A percentile compares a stretch with the other conserved stretches of the same genome.
phyloP scores from a whole-genome alignment of 2,888 invertebrate species.

The Mythimna vitellina region DNA sequence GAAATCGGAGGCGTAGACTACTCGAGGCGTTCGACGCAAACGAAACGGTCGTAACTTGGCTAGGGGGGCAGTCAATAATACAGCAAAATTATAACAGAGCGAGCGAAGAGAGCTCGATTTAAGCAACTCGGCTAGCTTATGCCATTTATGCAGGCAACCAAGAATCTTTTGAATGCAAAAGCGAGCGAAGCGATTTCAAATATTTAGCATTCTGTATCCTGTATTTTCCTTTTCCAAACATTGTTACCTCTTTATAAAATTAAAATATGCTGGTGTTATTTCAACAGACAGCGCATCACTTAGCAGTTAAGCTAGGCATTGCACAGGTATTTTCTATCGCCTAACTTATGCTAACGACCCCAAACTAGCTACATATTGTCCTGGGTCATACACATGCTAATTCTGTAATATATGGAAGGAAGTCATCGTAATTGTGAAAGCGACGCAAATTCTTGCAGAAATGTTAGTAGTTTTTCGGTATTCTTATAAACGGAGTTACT shows the following conservation, averaged over 20 bases:
- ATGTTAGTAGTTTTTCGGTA: not conserved
- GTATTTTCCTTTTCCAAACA: not conserved
- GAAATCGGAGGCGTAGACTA: no score
- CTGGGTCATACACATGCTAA: conserved; percentile 20
- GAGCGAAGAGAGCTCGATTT: no score
- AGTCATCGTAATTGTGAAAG: conserved; percentile 24
- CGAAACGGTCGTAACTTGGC: no score
- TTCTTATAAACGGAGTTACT: not conserved
- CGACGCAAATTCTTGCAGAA: conserved; percentile 8
- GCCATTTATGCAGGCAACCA: no score
- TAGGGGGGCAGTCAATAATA: fast-evolving
- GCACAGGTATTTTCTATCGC: conserved; percentile 1
- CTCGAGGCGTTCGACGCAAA: no score
- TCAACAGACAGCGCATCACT: not conserved
- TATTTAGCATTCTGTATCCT: no score
- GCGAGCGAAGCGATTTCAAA: no score
- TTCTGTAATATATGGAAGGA: conserved; percentile 29
- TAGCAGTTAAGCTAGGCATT: not conserved
- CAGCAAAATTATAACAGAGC: no score
- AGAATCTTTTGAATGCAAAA: no score
- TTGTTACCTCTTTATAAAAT: not conserved
- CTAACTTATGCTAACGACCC: conserved; percentile 22
- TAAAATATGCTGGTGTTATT: not conserved
- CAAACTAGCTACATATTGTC: conserved; percentile 16
- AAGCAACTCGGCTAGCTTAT: no score